Conservation (phyloP, 2,797 vertebrate genomes). For the Valencia hispanica region DNA sequence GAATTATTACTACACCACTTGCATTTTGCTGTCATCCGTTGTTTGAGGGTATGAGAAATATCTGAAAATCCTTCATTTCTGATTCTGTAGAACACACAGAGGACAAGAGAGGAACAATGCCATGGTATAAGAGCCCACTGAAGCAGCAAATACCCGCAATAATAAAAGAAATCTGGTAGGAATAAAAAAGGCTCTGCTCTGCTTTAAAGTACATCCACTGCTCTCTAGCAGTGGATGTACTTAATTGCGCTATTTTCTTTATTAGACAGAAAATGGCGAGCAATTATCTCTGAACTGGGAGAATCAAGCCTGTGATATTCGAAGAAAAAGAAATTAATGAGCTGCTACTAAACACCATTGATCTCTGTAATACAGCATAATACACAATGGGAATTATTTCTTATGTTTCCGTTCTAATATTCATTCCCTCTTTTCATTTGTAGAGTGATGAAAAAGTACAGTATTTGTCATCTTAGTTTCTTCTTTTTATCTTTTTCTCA, state of each 20-base stretch:
- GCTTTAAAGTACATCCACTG: no score
- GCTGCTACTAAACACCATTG: neutral
- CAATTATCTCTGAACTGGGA: neutral
- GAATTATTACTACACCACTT: slow-evolving; percentile 46
- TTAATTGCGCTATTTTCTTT: neutral
- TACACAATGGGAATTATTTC: neutral
- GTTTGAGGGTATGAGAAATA: slow-evolving; percentile 30
- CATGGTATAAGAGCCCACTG: neutral
- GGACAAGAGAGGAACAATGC: slow-evolving; percentile 29
- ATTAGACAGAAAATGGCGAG: neutral
- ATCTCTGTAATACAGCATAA: neutral
- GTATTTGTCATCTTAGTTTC: neutral
- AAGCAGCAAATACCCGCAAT: neutral
- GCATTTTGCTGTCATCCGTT: slow-evolving; percentile 30
- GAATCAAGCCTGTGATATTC: slow-evolving; percentile 1
- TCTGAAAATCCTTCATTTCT: slow-evolving; percentile 44
- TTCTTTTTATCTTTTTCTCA: neutral
- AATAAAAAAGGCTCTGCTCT: neutral
- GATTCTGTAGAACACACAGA: slow-evolving; percentile 33
- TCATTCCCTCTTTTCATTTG: neutral
- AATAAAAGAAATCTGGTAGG: neutral
- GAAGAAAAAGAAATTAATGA: neutral
- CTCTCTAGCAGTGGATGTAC: neutral
- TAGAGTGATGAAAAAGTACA: neutral
- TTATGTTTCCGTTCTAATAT: neutral